Conservation (phyloP, 2,797 vertebrate genomes). For the Coendou prehensilis region DNA sequence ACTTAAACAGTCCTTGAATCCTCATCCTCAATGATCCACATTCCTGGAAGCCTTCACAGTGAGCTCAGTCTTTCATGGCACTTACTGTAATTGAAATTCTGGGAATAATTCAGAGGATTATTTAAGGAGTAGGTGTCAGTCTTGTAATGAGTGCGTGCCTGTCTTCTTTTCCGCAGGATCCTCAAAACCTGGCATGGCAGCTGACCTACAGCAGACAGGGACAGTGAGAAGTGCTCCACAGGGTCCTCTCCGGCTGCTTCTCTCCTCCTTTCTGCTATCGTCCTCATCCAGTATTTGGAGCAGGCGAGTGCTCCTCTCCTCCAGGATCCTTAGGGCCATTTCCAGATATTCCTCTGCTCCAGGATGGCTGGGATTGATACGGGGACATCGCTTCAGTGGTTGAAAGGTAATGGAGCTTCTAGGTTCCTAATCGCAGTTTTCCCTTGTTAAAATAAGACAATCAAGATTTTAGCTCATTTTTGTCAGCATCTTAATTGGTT, state of each 20-base stretch:
- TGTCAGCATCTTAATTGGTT: background rate
- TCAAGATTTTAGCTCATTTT: background rate
- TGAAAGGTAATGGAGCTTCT: background rate
- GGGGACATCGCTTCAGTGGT: background rate
- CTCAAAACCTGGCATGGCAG: background rate
- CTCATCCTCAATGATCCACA: accelerated
- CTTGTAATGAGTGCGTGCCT: too few relatives aligned
- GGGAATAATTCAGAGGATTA: background rate
- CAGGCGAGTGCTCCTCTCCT: background rate
- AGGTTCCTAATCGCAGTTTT: background rate
- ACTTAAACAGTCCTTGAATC: background rate
- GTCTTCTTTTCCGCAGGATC: accelerated
- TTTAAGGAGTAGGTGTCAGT: background rate
- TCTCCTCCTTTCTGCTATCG: too few relatives aligned
- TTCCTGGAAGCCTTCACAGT: background rate
- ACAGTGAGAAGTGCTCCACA: accelerated
- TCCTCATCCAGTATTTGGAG: background rate
- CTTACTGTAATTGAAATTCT: background rate
- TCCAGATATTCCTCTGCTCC: background rate
- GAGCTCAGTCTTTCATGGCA: accelerated
- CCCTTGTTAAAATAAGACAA: background rate
- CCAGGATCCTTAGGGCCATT: background rate
- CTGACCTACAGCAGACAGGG: accelerated
- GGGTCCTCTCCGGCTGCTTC: accelerated
- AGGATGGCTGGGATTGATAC: background rate